Evolutionary conservation across 1,140 invertebrate genomes (phyloP), one percentile per base, ranked within the genome.

Genomic region (Drosophila nikananu): DNA sequence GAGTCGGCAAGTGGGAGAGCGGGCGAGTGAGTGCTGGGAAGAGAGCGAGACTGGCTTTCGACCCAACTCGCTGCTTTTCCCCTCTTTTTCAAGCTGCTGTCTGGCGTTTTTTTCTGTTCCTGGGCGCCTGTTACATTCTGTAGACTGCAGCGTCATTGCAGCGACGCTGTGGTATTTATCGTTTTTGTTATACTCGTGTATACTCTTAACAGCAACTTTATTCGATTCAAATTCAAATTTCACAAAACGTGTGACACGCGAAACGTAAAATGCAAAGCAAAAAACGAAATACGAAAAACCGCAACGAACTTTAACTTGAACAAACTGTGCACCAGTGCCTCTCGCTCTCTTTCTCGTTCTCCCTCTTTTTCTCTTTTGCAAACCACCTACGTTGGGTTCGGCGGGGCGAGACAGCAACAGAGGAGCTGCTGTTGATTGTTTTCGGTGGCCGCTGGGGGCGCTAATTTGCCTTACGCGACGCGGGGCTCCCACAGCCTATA

Each of bases 71-170:
- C 61, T 79, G 55, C 64, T 41, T 32, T 35, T 25, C 41, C 39
- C 35, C 41, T 51, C 41, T 17, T 66, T 68, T 59, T 67, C 44
- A 65, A 77, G 61, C 49, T 71, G 58, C 30, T 58, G 62, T 68
- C 80, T 68, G 64, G 32, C 58, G 65, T 54, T 63, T 46, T 57
- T 63, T 21, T 37, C 35, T 17, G 9, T 19, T 71, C 57, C 73
- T 91, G 89, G 66, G 76, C 67, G 77, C 89, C 89, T 91, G 89
- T 76, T 91, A 91, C 89, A 77, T 91, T 91, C 89, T 91, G 89
- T 91, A 91, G 89, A 91, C 89, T 91, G 89, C 83, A 91, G 90
- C 87, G 87, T 91, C 87, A 91, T 91, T 91, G 81, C 89, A 91
- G 89, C 81, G 76, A 70, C 81, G 61, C 41, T 80, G 54, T 39